Base-by-base conservation (phyloP, 53 echinoderm and acorn worm genomes). In the Luidia sarsii region DNA sequence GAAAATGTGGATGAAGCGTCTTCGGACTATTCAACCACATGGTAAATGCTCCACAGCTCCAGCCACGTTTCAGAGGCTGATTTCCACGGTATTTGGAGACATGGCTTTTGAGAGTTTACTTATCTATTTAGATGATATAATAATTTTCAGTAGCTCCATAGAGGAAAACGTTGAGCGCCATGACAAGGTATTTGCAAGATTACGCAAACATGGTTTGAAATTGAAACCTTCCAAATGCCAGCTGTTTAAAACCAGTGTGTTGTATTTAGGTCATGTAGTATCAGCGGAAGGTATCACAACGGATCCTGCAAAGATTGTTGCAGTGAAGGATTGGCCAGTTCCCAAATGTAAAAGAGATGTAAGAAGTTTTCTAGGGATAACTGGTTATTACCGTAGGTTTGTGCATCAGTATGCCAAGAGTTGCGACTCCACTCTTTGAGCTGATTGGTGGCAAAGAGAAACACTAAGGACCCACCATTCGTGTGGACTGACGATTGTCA, bases 371-470 rank as follows among this genome's bases (percentile, higher is more conserved):
- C 39, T 84, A 18, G 84, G 84, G 7, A 30, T 84, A 20, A 84
- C 84, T 0, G 84, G 84, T 25, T 84, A 73, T n/a, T 84, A 84
- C 38, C 53, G 84, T 0, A 46, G 50, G 23, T 84, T 52, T 39
- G 39, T 84, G 10, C 37, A 73, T 33, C 43, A 38, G 35, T 84
- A 72, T 73, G 64, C 84, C 1, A 23, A 59, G 19, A 24, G n/a
- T 84, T 0, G 84, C 84, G n/a, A 34, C 24, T 7, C 84, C 84
- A 2, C 31, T 84, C 10, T 84, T 72, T 55, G 64, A 6, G 1
- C 34, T 84, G 51, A 25, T 64, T 34, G 84, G 84, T 14, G 84
- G 84, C 3, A n/a, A 51, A 65, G 30, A 30, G 71, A 1, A 20
- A 19, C 10, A 7, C 33, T 2, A 67, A 68, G 22, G n/a, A n/a